Evolutionary conservation across 2,113 vertebrate genomes (phyloP).

Genomic region (Spea bombifrons): DNA sequence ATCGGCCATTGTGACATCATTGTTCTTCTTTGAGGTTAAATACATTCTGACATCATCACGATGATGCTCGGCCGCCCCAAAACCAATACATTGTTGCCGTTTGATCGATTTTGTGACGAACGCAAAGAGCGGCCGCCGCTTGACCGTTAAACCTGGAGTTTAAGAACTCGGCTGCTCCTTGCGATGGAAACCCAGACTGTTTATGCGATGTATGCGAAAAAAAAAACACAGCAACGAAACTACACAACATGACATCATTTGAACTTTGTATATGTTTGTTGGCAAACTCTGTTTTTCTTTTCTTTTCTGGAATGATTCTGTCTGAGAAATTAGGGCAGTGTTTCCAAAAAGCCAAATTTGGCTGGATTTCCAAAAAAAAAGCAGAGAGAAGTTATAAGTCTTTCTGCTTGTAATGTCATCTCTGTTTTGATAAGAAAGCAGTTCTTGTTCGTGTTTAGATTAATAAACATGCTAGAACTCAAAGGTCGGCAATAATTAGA

Average conservation of each 20-base stretch:
- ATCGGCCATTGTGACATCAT: too few relatives aligned
- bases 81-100: too few relatives aligned
- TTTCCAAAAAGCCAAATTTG: slow-evolving; percentile 32
- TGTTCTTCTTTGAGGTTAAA: too few relatives aligned
- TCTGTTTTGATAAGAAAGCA: slow-evolving; percentile 42
- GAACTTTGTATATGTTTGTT: slow-evolving; percentile 28
- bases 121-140: too few relatives aligned
- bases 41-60: too few relatives aligned
- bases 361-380: background rate
- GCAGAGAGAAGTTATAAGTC: slow-evolving; percentile 24
- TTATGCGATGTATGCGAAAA: slow-evolving; percentile 2
- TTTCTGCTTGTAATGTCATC: slow-evolving; percentile 14
- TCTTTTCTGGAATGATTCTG: slow-evolving; percentile 17
- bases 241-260: slow-evolving; percentile 8
- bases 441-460: slow-evolving; percentile 6
- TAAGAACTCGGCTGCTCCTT: too few relatives aligned
- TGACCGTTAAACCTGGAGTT: too few relatives aligned
- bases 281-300: background rate
- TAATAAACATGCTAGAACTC: slow-evolving; percentile 28
- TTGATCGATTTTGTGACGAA: too few relatives aligned
- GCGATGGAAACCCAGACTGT: background rate
- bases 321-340: slow-evolving; percentile 23
- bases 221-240: slow-evolving; percentile 16
- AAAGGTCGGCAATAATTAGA: slow-evolving; percentile 30
- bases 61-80: too few relatives aligned